These are phyloP conservation scores for Sitta carolinensis DNA, from an alignment of 2,797 vertebrate genomes.

Conservation along the genomic window DNA sequence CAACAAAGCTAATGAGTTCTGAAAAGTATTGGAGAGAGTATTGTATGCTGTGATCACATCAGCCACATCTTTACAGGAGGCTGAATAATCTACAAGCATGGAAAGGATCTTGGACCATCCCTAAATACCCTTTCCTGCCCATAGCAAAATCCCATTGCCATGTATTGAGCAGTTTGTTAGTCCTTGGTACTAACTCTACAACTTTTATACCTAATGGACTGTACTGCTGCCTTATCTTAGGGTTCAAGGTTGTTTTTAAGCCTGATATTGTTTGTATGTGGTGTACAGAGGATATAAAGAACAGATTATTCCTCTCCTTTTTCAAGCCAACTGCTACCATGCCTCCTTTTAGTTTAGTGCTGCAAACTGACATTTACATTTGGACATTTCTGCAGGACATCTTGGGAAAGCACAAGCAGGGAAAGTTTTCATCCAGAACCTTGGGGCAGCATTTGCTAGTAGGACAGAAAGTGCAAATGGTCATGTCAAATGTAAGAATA, in stretches of 20 bases:
- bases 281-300: not conserved
- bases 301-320: not conserved
- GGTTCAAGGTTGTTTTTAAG: not conserved
- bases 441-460: not conserved
- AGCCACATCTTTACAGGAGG: not conserved
- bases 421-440: not conserved
- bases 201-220: not conserved
- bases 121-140: not conserved
- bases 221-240: not conserved
- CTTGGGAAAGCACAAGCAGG: not conserved
- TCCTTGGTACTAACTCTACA: not conserved
- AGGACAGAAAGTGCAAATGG: not conserved
- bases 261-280: not conserved
- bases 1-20: not conserved
- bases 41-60: not conserved
- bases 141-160: not conserved
- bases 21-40: not conserved
- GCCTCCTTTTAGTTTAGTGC: not conserved
- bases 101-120: not conserved
- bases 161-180: not conserved
- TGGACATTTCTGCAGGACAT: not conserved
- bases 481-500: fast-evolving
- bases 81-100: not conserved
- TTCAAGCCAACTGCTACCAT: not conserved
- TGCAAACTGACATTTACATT: not conserved